These are phyloP conservation scores for Dusona sp. DNA, from an alignment of 2,888 invertebrate species.

Conservation along the genomic window DNA sequence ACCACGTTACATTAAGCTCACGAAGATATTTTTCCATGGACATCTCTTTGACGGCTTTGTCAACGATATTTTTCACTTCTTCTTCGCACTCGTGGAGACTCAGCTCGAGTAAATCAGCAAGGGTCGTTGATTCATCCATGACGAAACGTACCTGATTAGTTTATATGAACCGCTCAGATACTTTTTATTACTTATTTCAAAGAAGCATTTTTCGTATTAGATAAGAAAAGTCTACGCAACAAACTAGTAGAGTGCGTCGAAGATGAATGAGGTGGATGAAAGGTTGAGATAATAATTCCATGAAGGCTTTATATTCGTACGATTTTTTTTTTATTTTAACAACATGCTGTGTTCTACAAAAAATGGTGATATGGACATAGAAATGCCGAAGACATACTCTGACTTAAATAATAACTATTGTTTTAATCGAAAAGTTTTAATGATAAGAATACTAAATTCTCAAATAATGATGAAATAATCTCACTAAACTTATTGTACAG, in stretches of 20 bases:
- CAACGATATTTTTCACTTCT: slow-evolving; percentile 98
- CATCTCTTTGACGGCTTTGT: slow-evolving; percentile 99
- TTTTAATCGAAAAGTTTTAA: slow-evolving; percentile 23
- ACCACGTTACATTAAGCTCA: slow-evolving; percentile 96
- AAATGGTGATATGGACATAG: slow-evolving; percentile 52
- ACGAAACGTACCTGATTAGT: slow-evolving; percentile 93
- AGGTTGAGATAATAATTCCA: slow-evolving; percentile 47
- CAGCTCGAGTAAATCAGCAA: slow-evolving; percentile 95
- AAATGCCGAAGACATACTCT: slow-evolving; percentile 31
- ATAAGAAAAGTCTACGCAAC: slow-evolving; percentile 28
- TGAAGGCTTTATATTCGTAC: slow-evolving; percentile 34
- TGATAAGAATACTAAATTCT: slow-evolving; percentile 23
- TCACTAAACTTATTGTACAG: slow-evolving; percentile 7
- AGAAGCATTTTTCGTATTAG: slow-evolving; percentile 15
- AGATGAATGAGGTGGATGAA: slow-evolving; percentile 58
- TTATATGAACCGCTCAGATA: slow-evolving; percentile 56
- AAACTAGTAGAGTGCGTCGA: slow-evolving; percentile 39
- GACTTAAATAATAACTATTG: slow-evolving; percentile 36
- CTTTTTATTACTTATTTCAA: background rate
- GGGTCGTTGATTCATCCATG: slow-evolving; percentile 96
- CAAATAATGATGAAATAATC: background rate
- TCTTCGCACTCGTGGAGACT: slow-evolving; percentile 99
- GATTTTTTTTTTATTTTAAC: slow-evolving; percentile 63
- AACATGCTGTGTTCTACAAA: slow-evolving; percentile 53
- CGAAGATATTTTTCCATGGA: slow-evolving; percentile 98